These are phyloP conservation scores for Nicator chloris DNA, from an alignment of 2,113 vertebrate species.

Conservation along the genomic window DNA sequence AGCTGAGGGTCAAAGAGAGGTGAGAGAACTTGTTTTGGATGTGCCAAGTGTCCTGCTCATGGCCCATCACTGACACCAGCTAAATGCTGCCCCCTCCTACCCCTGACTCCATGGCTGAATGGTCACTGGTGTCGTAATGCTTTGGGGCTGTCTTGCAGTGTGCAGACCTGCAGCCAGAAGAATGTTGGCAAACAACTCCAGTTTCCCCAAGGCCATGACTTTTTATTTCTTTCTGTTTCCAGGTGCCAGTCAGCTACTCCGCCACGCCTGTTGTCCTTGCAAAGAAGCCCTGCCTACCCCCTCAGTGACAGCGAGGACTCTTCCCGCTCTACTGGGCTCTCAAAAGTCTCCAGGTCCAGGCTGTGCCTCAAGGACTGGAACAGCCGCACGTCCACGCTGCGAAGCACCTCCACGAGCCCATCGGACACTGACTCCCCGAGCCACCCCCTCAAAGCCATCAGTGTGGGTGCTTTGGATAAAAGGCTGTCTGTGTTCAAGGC, in stretches of 20 bases:
- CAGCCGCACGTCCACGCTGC: conserved; percentile 63
- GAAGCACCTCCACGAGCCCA: conserved; percentile 64
- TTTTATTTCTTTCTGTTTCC: conserved; percentile 56
- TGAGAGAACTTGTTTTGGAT: background rate
- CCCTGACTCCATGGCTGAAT: fast-evolving
- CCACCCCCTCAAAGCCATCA: conserved; percentile 81
- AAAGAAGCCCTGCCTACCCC: conserved; percentile 75
- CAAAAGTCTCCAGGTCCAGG: conserved; percentile 73
- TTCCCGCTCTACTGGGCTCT: conserved; percentile 70
- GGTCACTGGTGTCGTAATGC: background rate
- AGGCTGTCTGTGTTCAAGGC: conserved; percentile 81
- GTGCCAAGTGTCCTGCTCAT: background rate
- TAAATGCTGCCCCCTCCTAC: background rate
- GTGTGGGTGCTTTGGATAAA: conserved; percentile 86
- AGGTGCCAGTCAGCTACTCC: conserved; percentile 92
- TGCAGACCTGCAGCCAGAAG: background rate
- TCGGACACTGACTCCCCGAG: conserved; percentile 68
- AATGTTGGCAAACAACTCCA: background rate
- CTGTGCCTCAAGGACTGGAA: conserved; percentile 79
- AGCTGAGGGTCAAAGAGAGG: background rate
- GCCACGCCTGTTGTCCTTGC: conserved; percentile 79
- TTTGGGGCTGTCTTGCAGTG: background rate
- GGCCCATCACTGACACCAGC: background rate
- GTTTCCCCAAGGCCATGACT: conserved; percentile 8
- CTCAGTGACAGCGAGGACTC: conserved; percentile 84